Percentiles rank a stretch among this genome's conserved stretches.
These are phyloP conservation scores for Meleagris gallopavo DNA, from an alignment of 2,113 vertebrate genomes.

Conservation along the genomic window DNA sequence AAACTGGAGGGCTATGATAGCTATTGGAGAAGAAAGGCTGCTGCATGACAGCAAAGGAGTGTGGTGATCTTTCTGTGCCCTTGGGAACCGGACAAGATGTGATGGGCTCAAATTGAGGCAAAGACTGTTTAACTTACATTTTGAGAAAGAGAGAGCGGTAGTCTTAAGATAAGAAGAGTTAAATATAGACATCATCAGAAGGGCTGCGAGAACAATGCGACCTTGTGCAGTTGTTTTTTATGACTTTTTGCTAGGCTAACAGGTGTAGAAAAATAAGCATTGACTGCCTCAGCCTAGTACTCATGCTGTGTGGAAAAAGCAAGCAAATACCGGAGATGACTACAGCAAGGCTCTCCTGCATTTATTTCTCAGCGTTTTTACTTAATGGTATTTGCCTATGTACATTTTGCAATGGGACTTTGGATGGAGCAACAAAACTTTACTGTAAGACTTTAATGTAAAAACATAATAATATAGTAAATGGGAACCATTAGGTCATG, in stretches of 20 bases:
- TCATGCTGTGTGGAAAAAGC: neutral
- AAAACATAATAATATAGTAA: too few species aligned
- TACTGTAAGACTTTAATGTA: neutral
- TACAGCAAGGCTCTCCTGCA: neutral
- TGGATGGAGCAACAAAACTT: neutral
- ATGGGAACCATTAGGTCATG: too few species aligned
- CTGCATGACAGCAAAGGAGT: neutral
- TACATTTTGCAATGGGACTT: neutral
- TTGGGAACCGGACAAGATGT: neutral
- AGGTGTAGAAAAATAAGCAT: conserved; percentile 9
- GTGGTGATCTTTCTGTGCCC: neutral
- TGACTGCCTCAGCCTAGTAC: neutral
- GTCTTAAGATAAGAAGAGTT: conserved; percentile 1
- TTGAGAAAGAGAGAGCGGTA: neutral
- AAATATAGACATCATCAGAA: neutral
- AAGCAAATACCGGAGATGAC: neutral
- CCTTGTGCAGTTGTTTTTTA: neutral
- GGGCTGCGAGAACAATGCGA: neutral
- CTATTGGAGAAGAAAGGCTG: neutral
- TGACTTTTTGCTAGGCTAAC: neutral
- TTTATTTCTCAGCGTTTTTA: neutral
- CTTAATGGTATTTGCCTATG: neutral
- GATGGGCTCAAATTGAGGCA: conserved; percentile 18
- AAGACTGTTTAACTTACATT: conserved; percentile 2
- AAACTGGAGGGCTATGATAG: neutral